Evolutionary conservation across 2,797 vertebrate species (phyloP).

Genomic region (Sciurus carolinensis): DNA sequence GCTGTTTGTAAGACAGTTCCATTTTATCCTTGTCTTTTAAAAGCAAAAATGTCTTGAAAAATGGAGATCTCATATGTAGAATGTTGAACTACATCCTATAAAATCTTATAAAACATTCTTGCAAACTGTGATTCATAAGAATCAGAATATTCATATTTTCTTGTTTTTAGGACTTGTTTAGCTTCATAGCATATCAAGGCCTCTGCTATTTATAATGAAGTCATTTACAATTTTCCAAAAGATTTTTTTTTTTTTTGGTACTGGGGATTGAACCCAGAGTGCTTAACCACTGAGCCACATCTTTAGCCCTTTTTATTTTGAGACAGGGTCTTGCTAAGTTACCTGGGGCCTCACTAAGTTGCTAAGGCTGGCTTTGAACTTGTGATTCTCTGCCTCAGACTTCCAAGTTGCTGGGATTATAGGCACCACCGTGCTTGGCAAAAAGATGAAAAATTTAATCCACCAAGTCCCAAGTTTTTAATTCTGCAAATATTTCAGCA

Average conservation of each 20-base stretch:
- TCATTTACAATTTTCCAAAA: not conserved
- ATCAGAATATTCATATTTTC: not conserved
- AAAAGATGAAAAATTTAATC: not conserved
- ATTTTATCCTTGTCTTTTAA: not conserved
- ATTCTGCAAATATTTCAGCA: no score
- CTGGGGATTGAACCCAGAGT: no score
- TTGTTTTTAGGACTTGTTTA: not conserved
- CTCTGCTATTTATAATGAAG: not conserved
- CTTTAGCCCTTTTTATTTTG: no score
- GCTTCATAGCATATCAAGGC: not conserved
- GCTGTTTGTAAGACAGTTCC: not conserved
- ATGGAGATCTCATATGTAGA: not conserved
- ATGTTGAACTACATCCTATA: not conserved
- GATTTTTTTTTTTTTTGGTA: no score
- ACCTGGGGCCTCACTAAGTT: no score
- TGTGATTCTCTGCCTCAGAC: no score
- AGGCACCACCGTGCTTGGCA: no score
- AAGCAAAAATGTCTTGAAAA: conserved; percentile 39
- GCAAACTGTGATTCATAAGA: conserved; percentile 7
- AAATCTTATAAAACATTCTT: not conserved
- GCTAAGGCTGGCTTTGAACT: no score
- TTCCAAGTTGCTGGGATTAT: no score
- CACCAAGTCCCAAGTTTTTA: no score
- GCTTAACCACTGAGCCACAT: no score
- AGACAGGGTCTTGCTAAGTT: no score